These are phyloP conservation scores for Uria aalge DNA, from an alignment of 2,113 vertebrate species.

Conservation along the genomic window DNA sequence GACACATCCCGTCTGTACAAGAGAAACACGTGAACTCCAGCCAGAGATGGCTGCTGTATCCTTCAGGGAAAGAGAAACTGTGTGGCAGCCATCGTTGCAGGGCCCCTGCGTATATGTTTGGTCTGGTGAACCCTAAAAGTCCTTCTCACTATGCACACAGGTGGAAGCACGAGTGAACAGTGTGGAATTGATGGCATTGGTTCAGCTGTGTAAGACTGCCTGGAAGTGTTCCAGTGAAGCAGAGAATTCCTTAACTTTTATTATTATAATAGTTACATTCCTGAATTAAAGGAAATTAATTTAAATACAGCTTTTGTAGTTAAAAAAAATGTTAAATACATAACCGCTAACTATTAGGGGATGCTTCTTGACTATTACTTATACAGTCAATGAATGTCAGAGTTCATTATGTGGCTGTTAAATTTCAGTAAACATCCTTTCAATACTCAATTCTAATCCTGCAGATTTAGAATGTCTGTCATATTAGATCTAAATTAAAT, in stretches of 20 bases:
- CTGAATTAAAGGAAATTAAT: background rate
- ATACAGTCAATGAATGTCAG: background rate
- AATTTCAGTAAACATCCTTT: background rate
- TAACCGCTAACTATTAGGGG: background rate
- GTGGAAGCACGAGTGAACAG: background rate
- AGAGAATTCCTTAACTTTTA: background rate
- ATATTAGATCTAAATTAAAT: slow-evolving; percentile 35
- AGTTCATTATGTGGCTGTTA: background rate
- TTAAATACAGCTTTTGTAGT: background rate
- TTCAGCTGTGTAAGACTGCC: background rate
- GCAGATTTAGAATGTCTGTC: background rate
- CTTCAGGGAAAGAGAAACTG: background rate
- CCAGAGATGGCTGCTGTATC: background rate
- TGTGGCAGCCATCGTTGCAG: background rate
- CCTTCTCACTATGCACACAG: background rate
- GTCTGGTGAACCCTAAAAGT: background rate
- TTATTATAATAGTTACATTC: background rate
- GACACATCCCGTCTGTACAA: no score
- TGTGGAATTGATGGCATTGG: background rate
- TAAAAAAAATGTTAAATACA: background rate
- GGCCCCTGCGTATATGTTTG: accelerated
- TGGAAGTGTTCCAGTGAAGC: background rate
- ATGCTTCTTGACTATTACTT: background rate
- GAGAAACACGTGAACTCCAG: background rate
- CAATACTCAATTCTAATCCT: background rate